Evolutionary conservation across 2,888 invertebrate species (phyloP), one percentile per base, ranked within the genome.

Genomic region (Fragum whitleyi): DNA sequence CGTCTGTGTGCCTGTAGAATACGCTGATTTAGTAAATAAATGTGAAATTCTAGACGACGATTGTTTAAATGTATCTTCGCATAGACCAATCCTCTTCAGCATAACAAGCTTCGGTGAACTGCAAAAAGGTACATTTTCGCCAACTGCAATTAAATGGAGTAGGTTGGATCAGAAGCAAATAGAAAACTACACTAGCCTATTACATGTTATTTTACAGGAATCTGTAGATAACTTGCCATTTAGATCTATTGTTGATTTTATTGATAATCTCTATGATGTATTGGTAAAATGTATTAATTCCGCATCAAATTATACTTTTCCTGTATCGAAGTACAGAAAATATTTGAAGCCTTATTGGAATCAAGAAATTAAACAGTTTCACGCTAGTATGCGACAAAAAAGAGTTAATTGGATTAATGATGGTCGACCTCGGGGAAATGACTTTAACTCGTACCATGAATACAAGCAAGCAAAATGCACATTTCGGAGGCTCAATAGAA

Each of bases 61-160:
- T 62, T 62, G 32, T 32, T 26, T 62, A n/a, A 62, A 62, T 62
- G 36, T 62, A n/a, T n/a, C n/a, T n/a, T n/a, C n/a, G n/a, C 53
- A 53, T 53, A 16, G 53, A 21, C 53, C n/a, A 21, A 53, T 53
- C 19, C 7, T 21, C 21, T 21, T 53, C 9, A 21, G n/a, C 19
- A 53, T n/a, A 53, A 53, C 19, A 53, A 16, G 11, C n/a, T 16
- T n/a, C 6, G 7, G 19, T 53, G 7, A 11, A 21, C 7, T 11
- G 19, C 6, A 7, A 19, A 21, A 53, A 11, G 5, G 19, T 53
- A 5, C n/a, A 53, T 6, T 6, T 11, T 53, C 5, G 7, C 6
- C 19, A 11, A 21, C 5, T 53, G 5, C 53, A 5, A 53, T 53
- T 11, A 53, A 53, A 53, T 53, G 53, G 53, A 53, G 21, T n/a